Percentiles rank a stretch among this genome's conserved stretches.
These are phyloP conservation scores for Gymnogyps californianus DNA, from an alignment of 2,113 vertebrate species.

Conservation along the genomic window DNA sequence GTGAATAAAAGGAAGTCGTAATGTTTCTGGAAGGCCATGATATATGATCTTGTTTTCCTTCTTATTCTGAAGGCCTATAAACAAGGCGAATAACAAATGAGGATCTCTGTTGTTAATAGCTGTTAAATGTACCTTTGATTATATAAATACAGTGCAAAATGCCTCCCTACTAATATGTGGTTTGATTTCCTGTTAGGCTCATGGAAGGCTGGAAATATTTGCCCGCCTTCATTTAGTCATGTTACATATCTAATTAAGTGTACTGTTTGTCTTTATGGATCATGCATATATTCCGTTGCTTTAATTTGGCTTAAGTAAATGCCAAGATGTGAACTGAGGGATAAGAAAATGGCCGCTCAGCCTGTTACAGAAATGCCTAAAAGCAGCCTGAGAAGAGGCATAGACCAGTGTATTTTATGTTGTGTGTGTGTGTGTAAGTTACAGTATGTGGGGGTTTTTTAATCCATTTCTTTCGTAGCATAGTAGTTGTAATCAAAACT, in stretches of 20 bases:
- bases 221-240: not conserved
- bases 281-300: not conserved
- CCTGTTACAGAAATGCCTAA: not conserved
- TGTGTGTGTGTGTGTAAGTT: not conserved
- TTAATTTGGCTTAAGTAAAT: not conserved
- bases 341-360: not conserved
- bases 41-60: slow-evolving; percentile 34
- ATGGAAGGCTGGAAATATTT: not conserved
- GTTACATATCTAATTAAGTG: not conserved
- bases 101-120: not conserved
- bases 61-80: slow-evolving; percentile 16
- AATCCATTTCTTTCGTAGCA: not conserved
- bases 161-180: not conserved
- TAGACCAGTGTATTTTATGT: not conserved
- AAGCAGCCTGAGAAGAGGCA: not conserved
- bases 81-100: not conserved
- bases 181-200: not conserved
- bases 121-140: not conserved
- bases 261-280: not conserved
- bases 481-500: not conserved
- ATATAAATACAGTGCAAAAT: not conserved
- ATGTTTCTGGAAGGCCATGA: slow-evolving; percentile 29
- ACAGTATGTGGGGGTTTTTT: not conserved
- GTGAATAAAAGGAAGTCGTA: slow-evolving; percentile 45
- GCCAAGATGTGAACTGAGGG: not conserved